A percentile compares a stretch with the other conserved stretches of the same genome.
phyloP scores from a whole-genome alignment of 1,140 invertebrate genomes.

The Drosophila varians region DNA sequence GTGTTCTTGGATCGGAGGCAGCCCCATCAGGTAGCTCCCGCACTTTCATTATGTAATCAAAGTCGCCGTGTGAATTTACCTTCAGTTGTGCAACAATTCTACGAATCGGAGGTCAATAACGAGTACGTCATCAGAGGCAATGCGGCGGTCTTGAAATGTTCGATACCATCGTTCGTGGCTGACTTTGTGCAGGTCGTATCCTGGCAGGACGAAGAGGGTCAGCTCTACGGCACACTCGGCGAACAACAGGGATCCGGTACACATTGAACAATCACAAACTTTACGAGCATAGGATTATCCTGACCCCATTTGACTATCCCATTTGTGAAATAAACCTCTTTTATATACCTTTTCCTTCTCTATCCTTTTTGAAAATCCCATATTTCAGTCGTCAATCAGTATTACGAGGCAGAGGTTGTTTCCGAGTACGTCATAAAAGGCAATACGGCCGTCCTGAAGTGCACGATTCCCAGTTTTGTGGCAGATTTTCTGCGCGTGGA shows the following conservation, averaged over 20 bases:
- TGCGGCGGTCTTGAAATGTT: slow-evolving; percentile 88
- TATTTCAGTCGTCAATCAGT: slow-evolving; percentile 91
- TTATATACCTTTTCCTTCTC: slow-evolving; percentile 14
- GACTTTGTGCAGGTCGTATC: slow-evolving; percentile 88
- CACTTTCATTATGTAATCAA: slow-evolving; percentile 36
- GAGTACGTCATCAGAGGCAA: slow-evolving; percentile 89
- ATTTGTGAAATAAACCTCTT: slow-evolving; percentile 3
- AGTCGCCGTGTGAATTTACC: slow-evolving; percentile 21
- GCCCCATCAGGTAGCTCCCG: background rate
- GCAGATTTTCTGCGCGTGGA: slow-evolving; percentile 95
- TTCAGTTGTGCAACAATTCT: slow-evolving; percentile 90
- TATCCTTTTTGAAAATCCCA: slow-evolving; percentile 15
- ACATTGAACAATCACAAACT: slow-evolving; percentile 3
- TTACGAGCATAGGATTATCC: slow-evolving; percentile 15
- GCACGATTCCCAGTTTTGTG: slow-evolving; percentile 96
- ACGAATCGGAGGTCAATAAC: slow-evolving; percentile 91
- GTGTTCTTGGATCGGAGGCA: background rate
- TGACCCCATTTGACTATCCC: background rate
- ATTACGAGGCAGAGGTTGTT: slow-evolving; percentile 95
- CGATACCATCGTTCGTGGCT: slow-evolving; percentile 88
- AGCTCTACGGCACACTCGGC: slow-evolving; percentile 76
- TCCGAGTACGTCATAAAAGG: slow-evolving; percentile 96
- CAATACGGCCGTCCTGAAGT: slow-evolving; percentile 96
- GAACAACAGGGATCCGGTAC: slow-evolving; percentile 72
- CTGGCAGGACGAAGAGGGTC: slow-evolving; percentile 87